Conservation (phyloP, 1,140 invertebrate species). For the Ylistrum balloti region DNA sequence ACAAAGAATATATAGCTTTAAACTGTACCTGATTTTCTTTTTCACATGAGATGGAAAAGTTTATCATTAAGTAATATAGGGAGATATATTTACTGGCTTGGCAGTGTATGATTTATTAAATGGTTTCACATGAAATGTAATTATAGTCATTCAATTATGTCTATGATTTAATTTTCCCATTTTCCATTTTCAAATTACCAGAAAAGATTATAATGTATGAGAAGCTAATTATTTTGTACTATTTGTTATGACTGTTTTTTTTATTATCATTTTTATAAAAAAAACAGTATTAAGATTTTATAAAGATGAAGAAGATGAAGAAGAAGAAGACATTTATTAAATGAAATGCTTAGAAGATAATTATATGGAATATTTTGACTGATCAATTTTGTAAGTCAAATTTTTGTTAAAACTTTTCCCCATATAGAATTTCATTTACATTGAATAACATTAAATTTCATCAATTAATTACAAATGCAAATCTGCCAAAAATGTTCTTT, state of each 20-base stretch:
- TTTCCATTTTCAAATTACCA: conserved; percentile 29
- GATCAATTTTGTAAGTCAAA: too few relatives aligned
- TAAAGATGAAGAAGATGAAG: too few relatives aligned
- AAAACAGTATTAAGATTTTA: too few relatives aligned
- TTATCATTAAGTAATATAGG: background rate
- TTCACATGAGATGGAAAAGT: background rate
- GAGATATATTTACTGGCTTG: background rate
- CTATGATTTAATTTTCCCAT: background rate
- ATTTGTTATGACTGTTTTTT: background rate
- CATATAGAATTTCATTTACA: conserved; percentile 26
- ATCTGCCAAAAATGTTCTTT: background rate
- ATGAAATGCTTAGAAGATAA: too few relatives aligned
- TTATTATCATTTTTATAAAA: background rate
- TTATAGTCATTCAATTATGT: background rate
- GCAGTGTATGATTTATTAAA: background rate
- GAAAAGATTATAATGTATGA: background rate
- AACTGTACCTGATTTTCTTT: background rate
- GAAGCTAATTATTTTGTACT: background rate
- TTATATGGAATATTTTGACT: too few relatives aligned
- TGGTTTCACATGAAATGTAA: background rate
- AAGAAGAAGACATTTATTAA: too few relatives aligned
- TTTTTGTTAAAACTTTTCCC: too few relatives aligned
- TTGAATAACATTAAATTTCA: background rate
- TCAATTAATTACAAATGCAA: conserved; percentile 15
- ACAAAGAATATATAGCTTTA: background rate